Base-by-base conservation (phyloP, 2,797 vertebrate species). In the Macroramphosus scolopax region DNA sequence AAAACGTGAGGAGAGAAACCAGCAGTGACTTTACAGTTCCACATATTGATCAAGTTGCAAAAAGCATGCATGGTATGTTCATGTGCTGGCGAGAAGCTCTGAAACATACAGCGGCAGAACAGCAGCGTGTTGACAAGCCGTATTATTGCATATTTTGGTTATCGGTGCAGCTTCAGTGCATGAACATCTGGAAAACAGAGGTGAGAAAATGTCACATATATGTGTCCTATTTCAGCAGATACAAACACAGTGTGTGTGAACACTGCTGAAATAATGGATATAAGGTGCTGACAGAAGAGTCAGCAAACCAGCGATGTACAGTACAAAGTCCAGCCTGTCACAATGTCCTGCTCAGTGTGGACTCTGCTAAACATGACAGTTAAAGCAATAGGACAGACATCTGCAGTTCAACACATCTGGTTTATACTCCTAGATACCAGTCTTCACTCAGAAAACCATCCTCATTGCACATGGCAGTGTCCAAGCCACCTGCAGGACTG, bases 311-410 rank as follows among this genome's bases (percentile, higher is more conserved):
- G n/a, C n/a, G n/a, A n/a, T n/a, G n/a, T n/a, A n/a, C n/a, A n/a
- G n/a, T n/a, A n/a, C n/a, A n/a, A n/a, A n/a, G n/a, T n/a, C 13
- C 24, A 39, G 17, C 1, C 15, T 51, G 44, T 63, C 43, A 29
- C 38, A 52, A 17, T 4, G 39, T 68, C 35, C 31, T 58, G 37
- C 6, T 64, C 58, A n/a, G 41, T 43, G 18, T 45, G 9, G 17
- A 20, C 6, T 32, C 49, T 29, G 17, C 20, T 38, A 34, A 49
- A 33, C 14, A 24, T 48, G 14, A 44, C 54, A 50, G 68, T 77
- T 69, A 77, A 78, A 79, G 75, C 70, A 42, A 54, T 34, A 17
- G 26, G 34, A n/a, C 51, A 26, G 14, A 54, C 35, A 47, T 41
- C 29, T 51, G 17, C 9, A 16, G 20, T n/a, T n/a, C n/a, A n/a